Base-by-base conservation (phyloP, 2,888 invertebrate species). In the Tetrapedia diversipes region DNA sequence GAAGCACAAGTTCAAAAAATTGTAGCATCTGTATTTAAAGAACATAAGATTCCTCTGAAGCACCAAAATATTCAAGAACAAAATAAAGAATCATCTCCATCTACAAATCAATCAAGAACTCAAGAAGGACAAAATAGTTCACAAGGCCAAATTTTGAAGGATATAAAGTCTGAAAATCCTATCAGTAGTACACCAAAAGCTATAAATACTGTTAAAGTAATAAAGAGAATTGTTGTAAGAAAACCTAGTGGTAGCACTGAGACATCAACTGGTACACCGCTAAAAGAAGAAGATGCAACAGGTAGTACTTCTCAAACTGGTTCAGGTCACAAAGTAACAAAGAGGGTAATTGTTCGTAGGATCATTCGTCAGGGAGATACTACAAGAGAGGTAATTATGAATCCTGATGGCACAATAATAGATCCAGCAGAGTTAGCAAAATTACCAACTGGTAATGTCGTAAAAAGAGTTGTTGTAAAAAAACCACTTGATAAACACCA, bases 1-100 rank as follows among this genome's bases (percentile, higher is more conserved):
- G 92, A 92, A 59, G 91, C 89, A 0, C 91, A 92, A 67, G 92
- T 92, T 24, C 92, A 91, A 71, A 91, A 92, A 65, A 91, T 92
- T 59, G 91, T 92, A 1, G 91, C 91, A 0, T 90, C 90, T 6
- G 91, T 91, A 2, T 91, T 91, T 63, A 91, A 91, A 47, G 91
- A 92, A 53, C 92, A 92, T 71, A 92, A 91, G 65, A 91, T 91
- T 54, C 90, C 91, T 16, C 66, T 91, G 32, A 91, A 91, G 64
- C 88, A 90, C 68, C 85, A 87, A 51, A 86, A 72, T 54, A 77
- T 73, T 19, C 87, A 87, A 71, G 90, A 90, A 53, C 85, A 77
- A 43, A 77, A 67, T 16, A 88, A 89, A 41, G 84, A 84, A 10
- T 29, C 75, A 2, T 14, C 72, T 10, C 10, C 72, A 0, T 49